Evolutionary conservation across 2,113 vertebrate genomes (phyloP).

Genomic region (Syrmaticus mikado): DNA sequence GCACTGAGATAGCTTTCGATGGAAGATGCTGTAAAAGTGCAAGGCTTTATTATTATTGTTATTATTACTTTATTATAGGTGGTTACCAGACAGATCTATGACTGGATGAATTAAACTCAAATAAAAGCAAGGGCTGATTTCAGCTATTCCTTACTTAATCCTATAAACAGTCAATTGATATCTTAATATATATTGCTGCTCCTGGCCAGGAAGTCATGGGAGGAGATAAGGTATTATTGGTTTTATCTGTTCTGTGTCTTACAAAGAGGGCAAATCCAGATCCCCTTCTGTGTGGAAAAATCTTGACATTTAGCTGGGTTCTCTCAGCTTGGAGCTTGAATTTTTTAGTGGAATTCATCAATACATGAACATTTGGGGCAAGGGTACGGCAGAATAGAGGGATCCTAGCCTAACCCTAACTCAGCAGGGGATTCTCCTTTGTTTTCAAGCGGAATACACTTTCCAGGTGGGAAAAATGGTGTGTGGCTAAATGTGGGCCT

Average conservation of each 20-base stretch:
- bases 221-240: constrained; percentile 66
- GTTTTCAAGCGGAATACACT: not conserved
- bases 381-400: not conserved
- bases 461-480: not conserved
- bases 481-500: not conserved
- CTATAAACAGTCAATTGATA: constrained; percentile 65
- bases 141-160: constrained; percentile 59
- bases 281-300: not conserved
- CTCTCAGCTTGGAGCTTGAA: not conserved
- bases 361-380: not conserved
- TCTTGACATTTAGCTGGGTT: not conserved
- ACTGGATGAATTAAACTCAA: constrained; percentile 64
- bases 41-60: constrained; percentile 36
- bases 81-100: constrained; percentile 54
- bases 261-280: constrained; percentile 13
- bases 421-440: not conserved
- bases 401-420: not conserved
- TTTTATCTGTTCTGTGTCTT: constrained; percentile 34
- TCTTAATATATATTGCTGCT: constrained; percentile 64
- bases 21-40: constrained; percentile 34
- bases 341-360: constrained; percentile 11
- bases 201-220: constrained; percentile 45
- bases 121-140: constrained; percentile 59
- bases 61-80: constrained; percentile 47
- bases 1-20: not conserved